Conservation (phyloP, 2,888 invertebrate species). For the Eilema griseolum region DNA sequence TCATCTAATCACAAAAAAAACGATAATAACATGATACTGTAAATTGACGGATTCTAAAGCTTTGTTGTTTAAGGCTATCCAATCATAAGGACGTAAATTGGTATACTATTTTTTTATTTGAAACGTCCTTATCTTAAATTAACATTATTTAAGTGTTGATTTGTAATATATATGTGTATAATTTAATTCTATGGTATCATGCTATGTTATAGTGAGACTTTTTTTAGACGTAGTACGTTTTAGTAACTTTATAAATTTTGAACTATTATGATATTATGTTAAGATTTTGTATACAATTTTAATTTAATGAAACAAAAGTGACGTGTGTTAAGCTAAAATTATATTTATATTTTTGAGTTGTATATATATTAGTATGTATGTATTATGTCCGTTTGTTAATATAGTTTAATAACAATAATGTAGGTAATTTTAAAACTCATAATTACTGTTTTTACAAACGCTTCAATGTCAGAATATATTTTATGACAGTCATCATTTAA, state of each 20-base stretch:
- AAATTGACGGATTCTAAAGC: conserved; percentile 40
- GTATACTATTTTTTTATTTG: conserved; percentile 21
- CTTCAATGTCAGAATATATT: background rate
- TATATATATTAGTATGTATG: conserved; percentile 2
- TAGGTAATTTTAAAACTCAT: background rate
- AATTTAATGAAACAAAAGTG: background rate
- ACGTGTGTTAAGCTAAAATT: background rate
- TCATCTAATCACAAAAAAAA: conserved; percentile 6
- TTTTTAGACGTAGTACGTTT: background rate
- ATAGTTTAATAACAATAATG: background rate
- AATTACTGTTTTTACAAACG: background rate
- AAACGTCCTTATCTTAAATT: conserved; percentile 35
- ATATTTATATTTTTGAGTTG: background rate
- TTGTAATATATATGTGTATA: conserved; percentile 19
- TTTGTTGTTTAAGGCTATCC: conserved; percentile 30
- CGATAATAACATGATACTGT: conserved; percentile 47
- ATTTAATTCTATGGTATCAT: conserved; percentile 8
- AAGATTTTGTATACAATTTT: background rate
- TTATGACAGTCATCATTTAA: background rate
- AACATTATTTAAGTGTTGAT: background rate
- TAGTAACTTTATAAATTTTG: background rate
- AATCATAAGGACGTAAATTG: conserved; percentile 31
- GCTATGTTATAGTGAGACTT: conserved; percentile 1
- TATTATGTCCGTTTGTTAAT: background rate
- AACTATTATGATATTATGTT: no score